A percentile compares a stretch with the other conserved stretches of the same genome.
Evolutionary conservation across 64 coral and sea anemone species (phyloP).

Genomic region (Actinia equina): DNA sequence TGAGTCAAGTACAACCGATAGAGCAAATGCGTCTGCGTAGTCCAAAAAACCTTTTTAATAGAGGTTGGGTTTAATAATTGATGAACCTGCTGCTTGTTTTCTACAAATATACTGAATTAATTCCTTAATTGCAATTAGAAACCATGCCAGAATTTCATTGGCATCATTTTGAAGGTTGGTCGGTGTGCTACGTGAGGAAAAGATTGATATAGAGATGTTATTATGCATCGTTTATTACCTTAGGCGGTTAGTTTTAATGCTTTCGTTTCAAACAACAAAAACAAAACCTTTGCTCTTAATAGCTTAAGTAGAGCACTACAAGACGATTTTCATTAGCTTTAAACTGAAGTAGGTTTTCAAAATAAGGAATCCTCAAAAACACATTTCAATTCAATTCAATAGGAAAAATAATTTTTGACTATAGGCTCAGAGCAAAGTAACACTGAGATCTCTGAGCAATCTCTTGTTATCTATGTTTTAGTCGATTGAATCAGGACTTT

Average conservation of each 20-base stretch:
- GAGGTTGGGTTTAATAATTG: too few species aligned
- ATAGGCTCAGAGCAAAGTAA: neutral
- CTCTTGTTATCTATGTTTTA: neutral
- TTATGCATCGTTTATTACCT: neutral
- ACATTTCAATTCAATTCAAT: neutral
- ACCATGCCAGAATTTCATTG: too few species aligned
- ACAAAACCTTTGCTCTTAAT: neutral
- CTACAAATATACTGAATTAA: too few species aligned
- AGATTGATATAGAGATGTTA: neutral
- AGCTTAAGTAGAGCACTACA: neutral
- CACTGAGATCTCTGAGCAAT: neutral
- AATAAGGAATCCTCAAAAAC: neutral
- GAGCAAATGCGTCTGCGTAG: too few species aligned
- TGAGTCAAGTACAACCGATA: too few species aligned
- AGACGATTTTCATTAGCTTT: neutral
- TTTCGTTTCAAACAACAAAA: neutral
- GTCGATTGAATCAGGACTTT: neutral
- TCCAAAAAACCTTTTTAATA: too few species aligned
- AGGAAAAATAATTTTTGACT: neutral
- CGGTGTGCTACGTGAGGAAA: neutral
- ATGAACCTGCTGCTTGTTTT: too few species aligned
- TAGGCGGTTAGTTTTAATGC: slow-evolving; percentile 8
- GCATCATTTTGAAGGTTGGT: too few species aligned
- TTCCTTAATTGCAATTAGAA: too few species aligned
- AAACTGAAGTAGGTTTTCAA: neutral